These are phyloP conservation scores for Hylaea fasciaria DNA, from an alignment of 2,888 invertebrate genomes.

Conservation along the genomic window DNA sequence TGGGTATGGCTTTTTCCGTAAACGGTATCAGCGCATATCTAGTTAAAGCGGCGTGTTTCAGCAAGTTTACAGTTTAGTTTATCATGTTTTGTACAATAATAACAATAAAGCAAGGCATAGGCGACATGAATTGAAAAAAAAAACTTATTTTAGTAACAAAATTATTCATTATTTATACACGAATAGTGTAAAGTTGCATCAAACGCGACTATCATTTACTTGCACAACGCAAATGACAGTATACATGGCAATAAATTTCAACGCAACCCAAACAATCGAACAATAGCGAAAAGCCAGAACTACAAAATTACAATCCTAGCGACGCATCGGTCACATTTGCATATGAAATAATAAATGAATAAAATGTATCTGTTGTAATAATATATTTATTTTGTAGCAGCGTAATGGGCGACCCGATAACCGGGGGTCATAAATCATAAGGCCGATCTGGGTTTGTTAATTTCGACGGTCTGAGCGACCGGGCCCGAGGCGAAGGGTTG, in stretches of 20 bases:
- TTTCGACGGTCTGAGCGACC: conserved; percentile 47
- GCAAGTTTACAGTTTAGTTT: background rate
- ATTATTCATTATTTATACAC: too few relatives aligned
- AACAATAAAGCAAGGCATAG: too few relatives aligned
- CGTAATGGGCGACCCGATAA: conserved; percentile 61
- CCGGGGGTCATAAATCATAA: conserved; percentile 75
- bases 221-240: conserved; percentile 17
- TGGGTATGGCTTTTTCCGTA: conserved; percentile 21
- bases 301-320: conserved; percentile 38
- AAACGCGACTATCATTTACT: conserved; percentile 17
- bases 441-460: conserved; percentile 77
- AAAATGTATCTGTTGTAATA: conserved; percentile 29
- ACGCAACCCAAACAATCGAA: conserved; percentile 30
- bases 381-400: conserved; percentile 36
- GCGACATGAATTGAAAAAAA: too few relatives aligned
- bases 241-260: conserved; percentile 25
- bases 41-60: background rate
- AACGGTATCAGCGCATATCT: background rate
- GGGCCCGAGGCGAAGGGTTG: conserved; percentile 56
- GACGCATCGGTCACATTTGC: conserved; percentile 43
- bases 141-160: too few relatives aligned
- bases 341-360: conserved; percentile 36
- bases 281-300: conserved; percentile 39
- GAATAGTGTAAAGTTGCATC: conserved; percentile 2
- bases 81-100: too few relatives aligned